Evolutionary conservation across 1,140 invertebrate genomes (phyloP), one percentile per base, ranked within the genome.

Genomic region (Pogonognathellus flavescens): DNA sequence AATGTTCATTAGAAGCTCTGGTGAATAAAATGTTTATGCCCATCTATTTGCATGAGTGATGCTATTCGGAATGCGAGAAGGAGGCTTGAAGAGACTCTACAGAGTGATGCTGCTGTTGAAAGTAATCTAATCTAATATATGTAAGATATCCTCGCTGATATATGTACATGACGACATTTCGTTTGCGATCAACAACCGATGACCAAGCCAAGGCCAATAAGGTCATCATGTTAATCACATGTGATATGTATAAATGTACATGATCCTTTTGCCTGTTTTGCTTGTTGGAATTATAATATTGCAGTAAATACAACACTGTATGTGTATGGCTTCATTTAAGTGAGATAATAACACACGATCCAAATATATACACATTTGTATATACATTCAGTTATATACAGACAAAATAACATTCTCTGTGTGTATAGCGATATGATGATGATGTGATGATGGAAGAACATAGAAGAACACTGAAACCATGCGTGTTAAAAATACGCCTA

Each of bases 221-320:
- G 70, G 70, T 76, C 70, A 76, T 76, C 70, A 76, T 76, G 70
- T 31, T 76, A 76, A 76, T 76, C 70, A 31, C 70, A 76, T 76
- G 70, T 76, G 70, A 76, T 76, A 76, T 31, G n/a, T 18, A 76
- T 14, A 76, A 76, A 76, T 76, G 70, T 50, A 25, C 41, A 49
- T 50, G 49, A 76, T 41, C 70, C 41, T 76, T 76, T 76, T 62
- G 18, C n/a, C 59, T 20, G 2, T 76, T 76, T 76, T 62, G 18
- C n/a, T n/a, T 20, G 2, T 62, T 76, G 25, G 70, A 49, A 49
- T 57, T 57, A 6, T n/a, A n/a, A n/a, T 41, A 25, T 66, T 66
- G 62, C 62, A 41, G 31, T 41, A 41, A 41, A 6, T 41, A 41
- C 31, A 41, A 41, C 31, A 41, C 31, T 41, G 31, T 41, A 41